These are phyloP conservation scores for Achatina immaculata DNA, from an alignment of 1,140 invertebrate species.

Conservation along the genomic window DNA sequence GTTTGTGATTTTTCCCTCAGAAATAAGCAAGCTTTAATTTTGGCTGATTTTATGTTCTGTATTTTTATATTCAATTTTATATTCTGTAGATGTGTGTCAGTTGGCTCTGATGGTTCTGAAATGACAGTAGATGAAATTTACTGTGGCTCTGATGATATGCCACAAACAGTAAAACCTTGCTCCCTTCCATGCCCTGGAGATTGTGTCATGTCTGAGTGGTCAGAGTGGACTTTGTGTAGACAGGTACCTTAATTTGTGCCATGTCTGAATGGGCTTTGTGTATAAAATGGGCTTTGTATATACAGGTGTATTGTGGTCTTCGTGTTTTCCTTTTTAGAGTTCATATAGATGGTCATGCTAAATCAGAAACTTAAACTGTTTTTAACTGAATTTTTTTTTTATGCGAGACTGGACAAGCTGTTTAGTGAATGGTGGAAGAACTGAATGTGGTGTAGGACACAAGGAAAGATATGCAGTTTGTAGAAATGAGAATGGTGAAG, in stretches of 20 bases:
- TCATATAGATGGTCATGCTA: no score
- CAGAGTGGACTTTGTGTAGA: conserved; percentile 56
- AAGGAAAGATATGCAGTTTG: conserved; percentile 60
- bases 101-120: conserved; percentile 40
- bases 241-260: no score
- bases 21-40: no score
- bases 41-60: no score
- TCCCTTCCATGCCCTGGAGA: conserved; percentile 57
- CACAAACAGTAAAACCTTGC: conserved; percentile 46
- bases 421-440: conserved; percentile 55
- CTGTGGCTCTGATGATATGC: conserved; percentile 44
- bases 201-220: conserved; percentile 65
- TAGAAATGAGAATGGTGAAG: conserved; percentile 44
- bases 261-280: no score
- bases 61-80: no score
- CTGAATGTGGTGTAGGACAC: conserved; percentile 59
- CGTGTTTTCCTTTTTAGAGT: no score
- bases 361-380: no score
- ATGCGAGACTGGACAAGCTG: conserved; percentile 63
- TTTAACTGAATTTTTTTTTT: no score
- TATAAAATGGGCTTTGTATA: no score
- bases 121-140: conserved; percentile 45
- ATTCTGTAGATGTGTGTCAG: conserved; percentile 57
- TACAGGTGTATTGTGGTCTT: no score
- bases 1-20: no score